Evolutionary conservation across 2,797 vertebrate species (phyloP).

Genomic region (Chanos chanos): DNA sequence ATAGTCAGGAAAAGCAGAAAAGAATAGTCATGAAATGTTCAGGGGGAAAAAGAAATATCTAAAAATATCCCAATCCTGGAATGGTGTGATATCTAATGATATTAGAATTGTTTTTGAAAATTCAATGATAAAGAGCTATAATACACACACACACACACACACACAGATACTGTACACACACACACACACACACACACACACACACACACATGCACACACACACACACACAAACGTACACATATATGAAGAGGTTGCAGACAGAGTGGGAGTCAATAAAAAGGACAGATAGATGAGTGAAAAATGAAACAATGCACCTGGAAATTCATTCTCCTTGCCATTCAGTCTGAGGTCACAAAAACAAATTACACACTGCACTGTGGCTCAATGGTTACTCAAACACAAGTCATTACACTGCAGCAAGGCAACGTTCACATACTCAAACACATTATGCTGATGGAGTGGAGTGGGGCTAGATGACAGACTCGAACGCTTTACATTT

Average conservation of each 20-base stretch:
- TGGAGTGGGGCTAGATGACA: constrained; percentile 56
- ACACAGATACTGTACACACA: no score
- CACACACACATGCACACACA: no score
- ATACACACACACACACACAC: no score
- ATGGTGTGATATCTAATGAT: no score
- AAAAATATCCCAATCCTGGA: no score
- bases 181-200: no score
- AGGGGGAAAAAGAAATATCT: no score
- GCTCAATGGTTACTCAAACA: constrained; percentile 13
- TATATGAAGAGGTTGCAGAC: constrained; percentile 13
- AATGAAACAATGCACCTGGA: constrained; percentile 37
- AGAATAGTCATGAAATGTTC: no score
- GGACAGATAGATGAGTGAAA: constrained; percentile 37
- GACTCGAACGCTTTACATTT: constrained; percentile 64
- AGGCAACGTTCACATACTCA: constrained; percentile 37
- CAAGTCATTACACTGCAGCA: neutral
- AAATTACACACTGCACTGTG: constrained; percentile 36
- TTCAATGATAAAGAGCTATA: no score
- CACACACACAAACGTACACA: no score
- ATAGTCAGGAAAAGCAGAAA: no score
- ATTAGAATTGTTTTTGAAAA: no score
- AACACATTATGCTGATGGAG: constrained; percentile 58
- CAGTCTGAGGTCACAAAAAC: constrained; percentile 25
- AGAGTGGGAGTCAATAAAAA: constrained; percentile 27
- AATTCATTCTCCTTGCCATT: constrained; percentile 20